A percentile compares a stretch with the other conserved stretches of the same genome.
Evolutionary conservation across 2,888 invertebrate species (phyloP).

Genomic region (Synanthedon formicaeformis): DNA sequence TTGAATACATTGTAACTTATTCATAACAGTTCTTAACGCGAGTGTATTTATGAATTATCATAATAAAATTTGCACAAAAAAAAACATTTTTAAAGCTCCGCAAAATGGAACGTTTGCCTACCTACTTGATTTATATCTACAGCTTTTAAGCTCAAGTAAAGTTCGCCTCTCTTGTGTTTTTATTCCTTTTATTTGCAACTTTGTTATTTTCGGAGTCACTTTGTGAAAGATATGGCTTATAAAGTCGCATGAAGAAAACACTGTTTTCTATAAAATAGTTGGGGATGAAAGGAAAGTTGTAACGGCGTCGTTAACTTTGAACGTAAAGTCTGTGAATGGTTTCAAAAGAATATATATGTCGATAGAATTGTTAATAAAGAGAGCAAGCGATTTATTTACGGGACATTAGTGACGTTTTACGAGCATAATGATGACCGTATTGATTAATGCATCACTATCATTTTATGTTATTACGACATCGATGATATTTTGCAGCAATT

Average conservation of each 20-base stretch:
- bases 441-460: constrained; percentile 50
- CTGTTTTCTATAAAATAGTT: constrained; percentile 65
- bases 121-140: constrained; percentile 56
- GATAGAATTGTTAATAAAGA: constrained; percentile 67
- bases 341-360: constrained; percentile 52
- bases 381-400: constrained; percentile 52
- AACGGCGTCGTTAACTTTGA: constrained; percentile 56
- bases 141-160: constrained; percentile 43
- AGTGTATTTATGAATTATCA: constrained; percentile 42
- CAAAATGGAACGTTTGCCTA: constrained; percentile 32
- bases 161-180: constrained; percentile 43
- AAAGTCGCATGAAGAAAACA: constrained; percentile 67
- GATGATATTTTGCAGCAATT: background rate
- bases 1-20: constrained; percentile 34
- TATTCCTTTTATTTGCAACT: constrained; percentile 55
- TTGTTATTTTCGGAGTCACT: constrained; percentile 53
- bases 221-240: constrained; percentile 62
- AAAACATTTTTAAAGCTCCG: constrained; percentile 33
- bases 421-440: constrained; percentile 37
- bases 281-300: constrained; percentile 60
- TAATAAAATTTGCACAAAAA: constrained; percentile 39
- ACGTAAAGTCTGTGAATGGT: constrained; percentile 63
- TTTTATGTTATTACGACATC: constrained; percentile 6
- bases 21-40: constrained; percentile 30
- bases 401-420: constrained; percentile 63